Conservation (phyloP, 2,797 vertebrate genomes). For the Carcharodon carcharias region DNA sequence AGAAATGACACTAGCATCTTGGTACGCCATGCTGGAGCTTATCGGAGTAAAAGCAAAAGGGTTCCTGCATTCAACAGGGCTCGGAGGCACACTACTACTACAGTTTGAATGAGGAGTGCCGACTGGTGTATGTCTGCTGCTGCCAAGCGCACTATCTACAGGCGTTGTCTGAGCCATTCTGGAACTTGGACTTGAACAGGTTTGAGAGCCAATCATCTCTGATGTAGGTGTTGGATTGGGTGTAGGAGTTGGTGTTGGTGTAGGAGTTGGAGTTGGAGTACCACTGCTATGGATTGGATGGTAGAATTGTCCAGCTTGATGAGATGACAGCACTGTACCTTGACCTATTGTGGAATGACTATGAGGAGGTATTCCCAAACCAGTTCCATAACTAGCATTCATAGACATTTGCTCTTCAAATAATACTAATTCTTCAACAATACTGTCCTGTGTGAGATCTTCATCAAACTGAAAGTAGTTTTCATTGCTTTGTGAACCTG, state of each 20-base stretch:
- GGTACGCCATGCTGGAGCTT: slow-evolving; percentile 86
- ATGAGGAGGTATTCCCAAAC: slow-evolving; percentile 71
- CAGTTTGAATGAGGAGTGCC: slow-evolving; percentile 93
- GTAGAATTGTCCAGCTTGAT: slow-evolving; percentile 68
- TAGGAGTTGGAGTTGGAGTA: slow-evolving; percentile 73
- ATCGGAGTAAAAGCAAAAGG: slow-evolving; percentile 96
- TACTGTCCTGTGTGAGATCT: slow-evolving; percentile 96
- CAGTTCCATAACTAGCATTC: slow-evolving; percentile 68
- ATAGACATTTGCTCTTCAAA: slow-evolving; percentile 99
- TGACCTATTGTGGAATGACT: slow-evolving; percentile 60
- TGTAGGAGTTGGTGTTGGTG: slow-evolving; percentile 72
- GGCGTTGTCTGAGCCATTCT: slow-evolving; percentile 79
- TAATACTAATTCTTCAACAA: slow-evolving; percentile 94
- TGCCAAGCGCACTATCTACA: slow-evolving; percentile 84
- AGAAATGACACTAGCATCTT: slow-evolving; percentile 80
- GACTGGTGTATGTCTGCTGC: slow-evolving; percentile 84
- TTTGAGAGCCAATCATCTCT: slow-evolving; percentile 74
- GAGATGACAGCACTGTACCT: slow-evolving; percentile 60
- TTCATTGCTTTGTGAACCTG: slow-evolving; percentile 76
- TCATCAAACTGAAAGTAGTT: slow-evolving; percentile 91
- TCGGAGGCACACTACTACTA: slow-evolving; percentile 89
- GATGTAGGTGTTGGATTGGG: slow-evolving; percentile 82
- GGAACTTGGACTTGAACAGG: slow-evolving; percentile 82
- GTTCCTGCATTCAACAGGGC: slow-evolving; percentile 95
- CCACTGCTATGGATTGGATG: slow-evolving; percentile 68